Percentiles rank a stretch among this genome's conserved stretches.
Conservation (phyloP, 2,888 invertebrate species). For the Limnephilus rhombicus region DNA sequence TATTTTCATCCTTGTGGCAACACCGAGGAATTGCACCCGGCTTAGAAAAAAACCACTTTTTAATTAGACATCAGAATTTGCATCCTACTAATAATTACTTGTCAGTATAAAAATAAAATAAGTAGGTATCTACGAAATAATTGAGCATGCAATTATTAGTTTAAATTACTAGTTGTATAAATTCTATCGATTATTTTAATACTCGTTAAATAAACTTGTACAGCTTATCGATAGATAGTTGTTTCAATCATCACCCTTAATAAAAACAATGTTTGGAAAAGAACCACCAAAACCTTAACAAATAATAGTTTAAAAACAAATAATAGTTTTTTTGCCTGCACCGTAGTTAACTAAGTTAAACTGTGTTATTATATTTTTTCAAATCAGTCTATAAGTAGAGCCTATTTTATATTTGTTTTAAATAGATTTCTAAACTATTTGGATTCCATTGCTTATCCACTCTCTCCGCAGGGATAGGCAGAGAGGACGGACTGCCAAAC, state of each 20-base stretch:
- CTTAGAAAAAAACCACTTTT: background rate
- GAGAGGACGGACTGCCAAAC: too few relatives aligned
- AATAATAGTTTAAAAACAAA: background rate
- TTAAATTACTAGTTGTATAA: background rate
- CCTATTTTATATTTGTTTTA: too few relatives aligned
- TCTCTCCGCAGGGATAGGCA: too few relatives aligned
- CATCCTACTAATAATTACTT: background rate
- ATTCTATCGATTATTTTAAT: background rate
- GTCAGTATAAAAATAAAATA: background rate
- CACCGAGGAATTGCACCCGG: background rate
- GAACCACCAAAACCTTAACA: background rate
- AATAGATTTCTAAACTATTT: too few relatives aligned
- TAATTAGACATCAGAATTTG: background rate
- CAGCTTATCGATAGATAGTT: background rate
- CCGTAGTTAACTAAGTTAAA: too few relatives aligned
- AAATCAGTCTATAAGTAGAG: too few relatives aligned
- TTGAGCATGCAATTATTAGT: background rate
- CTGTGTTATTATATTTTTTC: too few relatives aligned
- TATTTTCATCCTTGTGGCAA: slow-evolving; percentile 3
- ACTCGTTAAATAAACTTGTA: background rate
- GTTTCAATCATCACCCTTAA: background rate
- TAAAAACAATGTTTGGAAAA: background rate
- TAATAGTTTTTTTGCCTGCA: too few relatives aligned
- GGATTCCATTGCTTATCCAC: too few relatives aligned
- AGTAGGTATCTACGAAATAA: background rate